Evolutionary conservation across 2,888 invertebrate species (phyloP).

Genomic region (Eupithecia abbreviata): DNA sequence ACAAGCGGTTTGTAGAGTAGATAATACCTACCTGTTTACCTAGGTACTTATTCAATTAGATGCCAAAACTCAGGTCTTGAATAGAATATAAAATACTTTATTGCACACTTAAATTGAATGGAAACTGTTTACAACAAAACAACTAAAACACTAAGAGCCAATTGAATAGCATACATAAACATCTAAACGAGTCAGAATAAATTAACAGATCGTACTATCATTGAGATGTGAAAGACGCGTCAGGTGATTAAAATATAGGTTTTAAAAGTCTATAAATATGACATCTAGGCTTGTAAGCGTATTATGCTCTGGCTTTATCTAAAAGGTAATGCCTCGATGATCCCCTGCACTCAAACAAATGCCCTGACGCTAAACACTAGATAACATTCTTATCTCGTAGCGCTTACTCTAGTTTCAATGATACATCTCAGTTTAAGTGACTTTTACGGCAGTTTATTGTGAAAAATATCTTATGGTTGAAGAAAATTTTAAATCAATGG

Average conservation of each 20-base stretch:
- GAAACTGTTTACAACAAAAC: too few species aligned
- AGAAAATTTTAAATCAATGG: neutral
- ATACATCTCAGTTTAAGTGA: constrained; percentile 22
- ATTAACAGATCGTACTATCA: neutral
- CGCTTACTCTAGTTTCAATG: constrained; percentile 37
- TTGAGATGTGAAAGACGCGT: neutral
- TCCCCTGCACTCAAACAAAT: constrained; percentile 19
- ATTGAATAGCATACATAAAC: neutral
- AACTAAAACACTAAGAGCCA: too few species aligned
- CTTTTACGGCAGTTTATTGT: neutral
- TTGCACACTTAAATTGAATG: too few species aligned
- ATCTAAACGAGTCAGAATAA: neutral
- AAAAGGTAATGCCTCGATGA: constrained; percentile 16
- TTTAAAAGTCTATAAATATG: neutral
- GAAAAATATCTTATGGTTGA: neutral
- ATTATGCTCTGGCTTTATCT: constrained; percentile 5
- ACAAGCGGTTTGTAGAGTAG: neutral
- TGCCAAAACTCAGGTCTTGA: neutral
- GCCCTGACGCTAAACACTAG: constrained; percentile 44
- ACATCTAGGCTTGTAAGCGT: neutral
- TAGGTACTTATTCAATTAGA: neutral
- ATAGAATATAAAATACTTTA: too few species aligned
- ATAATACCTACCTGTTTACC: neutral
- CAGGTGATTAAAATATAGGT: neutral
- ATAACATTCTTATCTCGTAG: constrained; percentile 43